Evolutionary conservation across 1,140 invertebrate species (phyloP), one percentile per base, ranked within the genome.

Genomic region (Drosophila rufa): DNA sequence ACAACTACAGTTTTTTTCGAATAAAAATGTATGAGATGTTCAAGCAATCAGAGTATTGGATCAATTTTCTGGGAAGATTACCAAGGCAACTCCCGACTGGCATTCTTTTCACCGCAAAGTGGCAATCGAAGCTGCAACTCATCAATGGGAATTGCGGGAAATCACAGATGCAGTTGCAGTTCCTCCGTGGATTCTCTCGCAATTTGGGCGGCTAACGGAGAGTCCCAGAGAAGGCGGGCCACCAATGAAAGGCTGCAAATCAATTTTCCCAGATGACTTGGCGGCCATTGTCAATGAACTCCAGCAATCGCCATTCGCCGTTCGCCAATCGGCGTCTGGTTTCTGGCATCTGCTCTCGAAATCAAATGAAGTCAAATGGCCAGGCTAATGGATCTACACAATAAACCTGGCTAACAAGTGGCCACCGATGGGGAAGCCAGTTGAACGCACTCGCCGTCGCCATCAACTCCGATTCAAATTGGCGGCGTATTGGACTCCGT

Each of bases 381-480:
- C 25, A 27, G 73, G 40, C 55, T 76, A 76, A 76, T 76, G 61
- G 73, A 59, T 58, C 53, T 48, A 53, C 73, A 57, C 73, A 57
- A 76, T 59, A 76, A 76, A 76, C 73, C 47, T 46, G 74, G 74
- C 74, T 43, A 76, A 67, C 74, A 38, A 67, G 74, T 59, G 74
- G 70, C 30, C 17, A 30, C 27, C 66, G 55, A 36, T 25, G 70
- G 60, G 19, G 62, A 46, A 70, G 67, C 33, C 62, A 51, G 70
- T 74, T 74, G 70, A 74, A 74, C 25, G 68, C 27, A 74, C 70
- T 73, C 22, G 50, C 58, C 55, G 11, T 40, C 15, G 66, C 62
- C 66, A 69, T 68, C 38, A 36, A 69, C 25, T 69, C 9, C 46
- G 38, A 68, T 68, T 69, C 14, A 68, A 69, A 69, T 67, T 43